phyloP scores from a whole-genome alignment of 2,113 vertebrate species.

The Gymnogyps californianus region DNA sequence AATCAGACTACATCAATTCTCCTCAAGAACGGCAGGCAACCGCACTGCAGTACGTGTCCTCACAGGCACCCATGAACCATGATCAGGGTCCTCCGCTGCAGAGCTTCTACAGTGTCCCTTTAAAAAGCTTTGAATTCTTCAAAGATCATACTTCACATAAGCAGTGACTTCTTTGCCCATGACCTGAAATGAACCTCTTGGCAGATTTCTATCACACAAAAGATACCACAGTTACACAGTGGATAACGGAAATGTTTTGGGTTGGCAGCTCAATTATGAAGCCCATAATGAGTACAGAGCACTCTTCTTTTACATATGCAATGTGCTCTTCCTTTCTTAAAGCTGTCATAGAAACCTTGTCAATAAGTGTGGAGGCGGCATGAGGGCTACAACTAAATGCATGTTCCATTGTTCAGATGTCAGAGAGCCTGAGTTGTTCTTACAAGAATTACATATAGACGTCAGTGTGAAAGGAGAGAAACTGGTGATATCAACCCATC shows the following conservation, averaged over 20 bases:
- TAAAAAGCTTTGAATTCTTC: neutral
- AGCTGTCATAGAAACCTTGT: conserved; percentile 48
- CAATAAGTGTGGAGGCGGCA: conserved; percentile 1
- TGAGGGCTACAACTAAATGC: conserved; percentile 51
- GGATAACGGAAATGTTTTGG: neutral
- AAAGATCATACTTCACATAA: neutral
- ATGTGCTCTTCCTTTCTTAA: conserved; percentile 30
- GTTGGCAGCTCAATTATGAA: conserved; percentile 24
- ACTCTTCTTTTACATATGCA: conserved; percentile 55
- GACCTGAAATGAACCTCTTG: neutral
- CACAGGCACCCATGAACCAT: neutral
- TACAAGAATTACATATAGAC: neutral
- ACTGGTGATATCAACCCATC: neutral
- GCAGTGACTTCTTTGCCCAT: neutral
- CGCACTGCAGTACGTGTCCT: neutral
- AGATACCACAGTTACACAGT: neutral
- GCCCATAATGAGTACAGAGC: conserved; percentile 25
- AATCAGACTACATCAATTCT: neutral
- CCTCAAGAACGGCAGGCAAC: neutral
- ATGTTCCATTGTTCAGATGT: conserved; percentile 54
- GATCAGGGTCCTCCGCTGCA: neutral
- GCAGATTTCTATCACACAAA: neutral
- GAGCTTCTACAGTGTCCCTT: neutral
- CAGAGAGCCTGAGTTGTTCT: conserved; percentile 46
- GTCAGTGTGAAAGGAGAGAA: conserved; percentile 1